Evolutionary conservation across 1,140 invertebrate species (phyloP).

Genomic region (Danaus plexippus): DNA sequence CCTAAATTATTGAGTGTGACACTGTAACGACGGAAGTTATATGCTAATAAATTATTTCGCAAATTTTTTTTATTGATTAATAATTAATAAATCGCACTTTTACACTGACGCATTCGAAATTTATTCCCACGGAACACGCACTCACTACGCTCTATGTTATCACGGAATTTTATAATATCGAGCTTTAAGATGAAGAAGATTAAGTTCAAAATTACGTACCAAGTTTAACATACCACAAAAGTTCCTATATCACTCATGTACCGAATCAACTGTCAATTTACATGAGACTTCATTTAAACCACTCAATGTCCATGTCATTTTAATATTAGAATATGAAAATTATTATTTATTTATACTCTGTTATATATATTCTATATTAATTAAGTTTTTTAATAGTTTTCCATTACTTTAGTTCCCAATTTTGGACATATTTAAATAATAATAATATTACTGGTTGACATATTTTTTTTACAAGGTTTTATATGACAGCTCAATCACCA

Average conservation of each 20-base stretch:
- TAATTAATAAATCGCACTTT: constrained; percentile 21
- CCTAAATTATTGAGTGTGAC: constrained; percentile 6
- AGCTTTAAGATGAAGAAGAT: too few species aligned
- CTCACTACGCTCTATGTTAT: constrained; percentile 41
- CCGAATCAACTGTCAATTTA: constrained; percentile 59
- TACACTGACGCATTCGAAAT: constrained; percentile 37
- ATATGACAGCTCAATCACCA: background rate
- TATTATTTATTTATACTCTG: too few species aligned
- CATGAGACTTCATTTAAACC: constrained; percentile 44
- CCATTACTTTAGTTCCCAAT: too few species aligned
- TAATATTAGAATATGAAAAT: constrained; percentile 23
- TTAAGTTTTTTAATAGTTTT: too few species aligned
- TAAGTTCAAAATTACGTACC: too few species aligned
- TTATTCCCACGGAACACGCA: constrained; percentile 54
- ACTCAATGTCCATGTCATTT: constrained; percentile 36
- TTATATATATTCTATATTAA: too few species aligned
- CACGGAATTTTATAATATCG: too few species aligned
- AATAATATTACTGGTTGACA: too few species aligned
- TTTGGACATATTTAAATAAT: too few species aligned
- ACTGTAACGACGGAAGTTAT: constrained; percentile 11
- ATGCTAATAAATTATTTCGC: too few species aligned
- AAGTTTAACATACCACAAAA: background rate
- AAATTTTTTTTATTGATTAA: constrained; percentile 3
- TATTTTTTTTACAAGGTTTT: too few species aligned
- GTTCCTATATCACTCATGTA: constrained; percentile 31